Evolutionary conservation across 2,797 vertebrate species (phyloP).

Genomic region (Sternotherus odoratus): DNA sequence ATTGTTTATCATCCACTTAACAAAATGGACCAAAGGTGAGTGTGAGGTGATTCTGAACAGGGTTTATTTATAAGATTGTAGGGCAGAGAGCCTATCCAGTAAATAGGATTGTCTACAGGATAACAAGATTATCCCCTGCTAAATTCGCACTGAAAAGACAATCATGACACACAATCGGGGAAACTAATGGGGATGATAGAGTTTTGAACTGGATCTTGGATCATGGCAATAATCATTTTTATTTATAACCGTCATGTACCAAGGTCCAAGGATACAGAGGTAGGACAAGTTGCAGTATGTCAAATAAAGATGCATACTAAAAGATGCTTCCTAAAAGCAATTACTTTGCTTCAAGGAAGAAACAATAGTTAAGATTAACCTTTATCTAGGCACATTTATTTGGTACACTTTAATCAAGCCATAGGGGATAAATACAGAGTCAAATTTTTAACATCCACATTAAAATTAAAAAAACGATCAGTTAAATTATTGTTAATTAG

Average conservation of each 20-base stretch:
- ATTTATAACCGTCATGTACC: not conserved
- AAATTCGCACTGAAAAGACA: constrained; percentile 4
- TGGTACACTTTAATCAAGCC: not conserved
- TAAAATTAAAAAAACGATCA: not conserved
- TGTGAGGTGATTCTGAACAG: constrained; percentile 52
- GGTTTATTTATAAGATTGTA: constrained; percentile 14
- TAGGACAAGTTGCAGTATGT: not conserved
- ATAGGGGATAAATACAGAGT: not conserved
- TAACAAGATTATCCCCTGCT: constrained; percentile 36
- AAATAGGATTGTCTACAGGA: constrained; percentile 40
- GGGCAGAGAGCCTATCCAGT: not conserved
- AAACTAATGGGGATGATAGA: not conserved
- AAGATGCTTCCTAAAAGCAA: no score
- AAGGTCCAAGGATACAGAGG: not conserved
- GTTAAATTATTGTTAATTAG: not conserved
- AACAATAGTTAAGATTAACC: not conserved
- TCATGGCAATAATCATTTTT: not conserved
- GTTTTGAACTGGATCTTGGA: not conserved
- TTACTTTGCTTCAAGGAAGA: not conserved
- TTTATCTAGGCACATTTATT: not conserved
- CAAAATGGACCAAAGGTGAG: constrained; percentile 54
- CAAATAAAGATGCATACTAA: not conserved
- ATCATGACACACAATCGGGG: not conserved
- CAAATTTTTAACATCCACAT: not conserved
- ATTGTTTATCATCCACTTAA: constrained; percentile 57